phyloP scores from a whole-genome alignment of 2,113 vertebrate species.

The Anhinga anhinga region DNA sequence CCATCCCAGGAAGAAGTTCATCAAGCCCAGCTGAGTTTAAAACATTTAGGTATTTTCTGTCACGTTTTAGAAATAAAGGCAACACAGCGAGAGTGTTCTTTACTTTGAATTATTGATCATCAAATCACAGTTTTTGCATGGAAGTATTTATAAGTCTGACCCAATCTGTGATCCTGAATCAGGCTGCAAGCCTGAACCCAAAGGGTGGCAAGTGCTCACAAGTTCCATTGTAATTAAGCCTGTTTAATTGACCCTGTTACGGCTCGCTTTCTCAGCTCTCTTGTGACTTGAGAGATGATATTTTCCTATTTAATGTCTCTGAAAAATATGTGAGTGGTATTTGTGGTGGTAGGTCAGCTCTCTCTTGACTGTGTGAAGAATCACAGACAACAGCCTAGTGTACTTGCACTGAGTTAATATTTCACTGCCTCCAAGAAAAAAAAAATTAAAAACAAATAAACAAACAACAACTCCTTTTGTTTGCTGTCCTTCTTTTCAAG shows the following conservation, averaged over 20 bases:
- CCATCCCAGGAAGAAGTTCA: not conserved
- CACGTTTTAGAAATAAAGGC: not conserved
- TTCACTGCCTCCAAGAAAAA: constrained; percentile 20
- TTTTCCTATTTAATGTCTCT: constrained; percentile 42
- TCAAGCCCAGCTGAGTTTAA: not conserved
- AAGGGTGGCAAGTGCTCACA: constrained; percentile 11
- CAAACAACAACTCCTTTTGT: constrained; percentile 64
- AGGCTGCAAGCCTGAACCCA: not conserved
- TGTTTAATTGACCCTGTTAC: constrained; percentile 39
- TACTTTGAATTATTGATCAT: constrained; percentile 6
- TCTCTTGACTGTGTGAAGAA: constrained; percentile 59
- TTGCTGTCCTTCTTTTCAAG: constrained; percentile 22
- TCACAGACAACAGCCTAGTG: constrained; percentile 59
- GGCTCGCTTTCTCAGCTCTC: constrained; percentile 28
- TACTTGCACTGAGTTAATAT: constrained; percentile 27
- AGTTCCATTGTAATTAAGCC: constrained; percentile 3
- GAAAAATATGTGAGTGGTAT: constrained; percentile 57
- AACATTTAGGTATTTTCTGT: not conserved
- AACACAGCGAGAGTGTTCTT: not conserved
- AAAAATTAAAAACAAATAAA: constrained; percentile 40
- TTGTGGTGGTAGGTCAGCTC: constrained; percentile 49
- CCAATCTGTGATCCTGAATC: not conserved
- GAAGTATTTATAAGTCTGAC: not conserved
- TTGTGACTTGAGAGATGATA: constrained; percentile 55
- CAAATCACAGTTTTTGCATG: not conserved